Conservation (phyloP, 2,888 invertebrate genomes). For the Acanthosepion lycidas region DNA sequence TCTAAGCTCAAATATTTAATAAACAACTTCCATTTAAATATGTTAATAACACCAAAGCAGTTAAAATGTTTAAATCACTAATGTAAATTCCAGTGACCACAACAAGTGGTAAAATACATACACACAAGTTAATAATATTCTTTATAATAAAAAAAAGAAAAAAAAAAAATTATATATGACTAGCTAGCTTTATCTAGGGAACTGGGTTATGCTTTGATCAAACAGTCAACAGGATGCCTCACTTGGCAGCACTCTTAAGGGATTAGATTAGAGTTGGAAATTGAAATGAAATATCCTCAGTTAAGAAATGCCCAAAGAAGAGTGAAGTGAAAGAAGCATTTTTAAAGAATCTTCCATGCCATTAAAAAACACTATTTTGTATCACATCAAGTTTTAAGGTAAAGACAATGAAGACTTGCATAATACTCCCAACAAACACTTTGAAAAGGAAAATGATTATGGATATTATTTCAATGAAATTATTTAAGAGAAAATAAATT, state of each 20-base stretch:
- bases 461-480: not conserved
- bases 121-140: not conserved
- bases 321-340: not conserved
- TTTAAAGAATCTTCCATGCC: not conserved
- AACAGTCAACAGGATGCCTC: not conserved
- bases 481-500: not conserved
- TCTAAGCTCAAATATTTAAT: not conserved
- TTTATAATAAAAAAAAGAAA: not conserved
- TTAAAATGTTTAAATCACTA: not conserved
- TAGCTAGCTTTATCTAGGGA: not conserved
- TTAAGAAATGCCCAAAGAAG: not conserved
- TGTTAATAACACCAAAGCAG: not conserved
- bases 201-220: not conserved
- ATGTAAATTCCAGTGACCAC: not conserved
- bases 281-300: conserved; percentile 13
- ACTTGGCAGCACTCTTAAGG: not conserved
- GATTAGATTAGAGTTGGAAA: not conserved
- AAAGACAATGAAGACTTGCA: not conserved
- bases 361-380: not conserved
- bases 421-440: not conserved
- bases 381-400: not conserved
- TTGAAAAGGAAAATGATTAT: not conserved
- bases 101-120: not conserved
- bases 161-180: not conserved
- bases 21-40: not conserved